Conservation (phyloP, 2,888 invertebrate genomes). For the Nyleta sp. region DNA sequence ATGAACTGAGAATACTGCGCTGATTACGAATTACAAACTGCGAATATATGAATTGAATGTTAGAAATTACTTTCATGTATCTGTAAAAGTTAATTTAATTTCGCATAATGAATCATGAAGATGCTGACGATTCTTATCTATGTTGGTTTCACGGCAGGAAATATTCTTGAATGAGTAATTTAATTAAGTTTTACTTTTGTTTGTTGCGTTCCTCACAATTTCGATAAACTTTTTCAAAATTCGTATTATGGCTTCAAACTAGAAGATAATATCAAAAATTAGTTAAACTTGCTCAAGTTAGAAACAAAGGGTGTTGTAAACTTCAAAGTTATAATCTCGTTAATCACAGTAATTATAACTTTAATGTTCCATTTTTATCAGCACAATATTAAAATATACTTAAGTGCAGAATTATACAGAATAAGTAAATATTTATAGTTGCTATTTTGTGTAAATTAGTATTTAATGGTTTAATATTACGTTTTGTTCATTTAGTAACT, state of each 20-base stretch:
- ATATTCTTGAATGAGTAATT: conserved; percentile 17
- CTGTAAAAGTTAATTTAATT: too few species aligned
- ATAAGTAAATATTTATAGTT: neutral
- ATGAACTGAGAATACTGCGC: too few species aligned
- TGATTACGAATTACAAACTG: too few species aligned
- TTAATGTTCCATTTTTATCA: neutral
- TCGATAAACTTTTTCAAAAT: conserved; percentile 8
- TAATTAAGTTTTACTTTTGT: conserved; percentile 21
- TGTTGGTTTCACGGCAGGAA: conserved; percentile 3
- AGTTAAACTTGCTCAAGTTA: neutral
- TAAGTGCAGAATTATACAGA: too few species aligned
- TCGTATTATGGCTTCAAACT: conserved; percentile 3
- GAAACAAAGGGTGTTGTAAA: conserved; percentile 10
- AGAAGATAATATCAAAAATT: neutral
- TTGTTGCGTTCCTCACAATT: neutral
- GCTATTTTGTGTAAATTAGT: neutral
- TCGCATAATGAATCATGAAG: conserved; percentile 28
- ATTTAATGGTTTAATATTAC: neutral
- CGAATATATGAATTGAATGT: too few species aligned
- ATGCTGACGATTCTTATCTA: conserved; percentile 25
- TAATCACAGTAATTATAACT: conserved; percentile 6
- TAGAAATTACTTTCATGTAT: too few species aligned
- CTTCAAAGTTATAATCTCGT: conserved; percentile 14
- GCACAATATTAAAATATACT: neutral
- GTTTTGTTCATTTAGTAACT: too few species aligned